Percentiles rank a stretch among this genome's conserved stretches.
Evolutionary conservation across 53 echinoderm and acorn worm species (phyloP).

Genomic region (Echinarachnius parma): DNA sequence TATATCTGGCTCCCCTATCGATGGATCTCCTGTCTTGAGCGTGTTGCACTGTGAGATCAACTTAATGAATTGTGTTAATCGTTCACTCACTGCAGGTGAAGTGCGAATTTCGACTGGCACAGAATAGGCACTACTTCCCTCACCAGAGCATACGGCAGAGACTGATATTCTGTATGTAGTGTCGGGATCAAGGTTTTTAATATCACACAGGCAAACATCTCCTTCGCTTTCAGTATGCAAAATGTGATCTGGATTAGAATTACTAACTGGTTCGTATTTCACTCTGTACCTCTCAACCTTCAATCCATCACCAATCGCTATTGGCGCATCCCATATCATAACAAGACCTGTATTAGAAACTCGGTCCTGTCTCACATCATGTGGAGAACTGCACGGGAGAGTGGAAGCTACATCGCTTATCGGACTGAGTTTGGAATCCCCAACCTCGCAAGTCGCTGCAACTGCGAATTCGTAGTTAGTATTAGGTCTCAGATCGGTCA

Average conservation of each 20-base stretch:
- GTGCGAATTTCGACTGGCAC: conserved; percentile 21
- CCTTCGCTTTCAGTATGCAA: neutral
- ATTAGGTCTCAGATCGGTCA: conserved; percentile 27
- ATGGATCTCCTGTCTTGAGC: conserved; percentile 2
- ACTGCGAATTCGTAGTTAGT: too few relatives aligned
- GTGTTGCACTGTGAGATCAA: neutral
- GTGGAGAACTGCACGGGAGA: conserved; percentile 42
- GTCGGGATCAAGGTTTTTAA: conserved; percentile 20
- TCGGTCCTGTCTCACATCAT: conserved; percentile 22
- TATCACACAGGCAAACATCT: conserved; percentile 26
- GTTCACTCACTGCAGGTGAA: neutral
- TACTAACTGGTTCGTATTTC: conserved; percentile 1
- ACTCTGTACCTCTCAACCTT: conserved; percentile 21
- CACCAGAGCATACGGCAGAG: conserved; percentile 37
- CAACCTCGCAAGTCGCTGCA: conserved; percentile 25
- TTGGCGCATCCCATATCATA: conserved; percentile 49
- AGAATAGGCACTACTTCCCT: conserved; percentile 22
- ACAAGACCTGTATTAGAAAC: conserved; percentile 4
- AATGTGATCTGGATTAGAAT: neutral
- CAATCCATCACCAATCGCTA: conserved; percentile 14
- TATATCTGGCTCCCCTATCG: conserved; percentile 37
- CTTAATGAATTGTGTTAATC: neutral
- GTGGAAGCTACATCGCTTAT: conserved; percentile 28
- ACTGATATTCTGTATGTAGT: conserved; percentile 41
- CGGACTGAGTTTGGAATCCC: conserved; percentile 22